Base-by-base conservation (phyloP, 2,113 vertebrate genomes). In the Aphyosemion australe region DNA sequence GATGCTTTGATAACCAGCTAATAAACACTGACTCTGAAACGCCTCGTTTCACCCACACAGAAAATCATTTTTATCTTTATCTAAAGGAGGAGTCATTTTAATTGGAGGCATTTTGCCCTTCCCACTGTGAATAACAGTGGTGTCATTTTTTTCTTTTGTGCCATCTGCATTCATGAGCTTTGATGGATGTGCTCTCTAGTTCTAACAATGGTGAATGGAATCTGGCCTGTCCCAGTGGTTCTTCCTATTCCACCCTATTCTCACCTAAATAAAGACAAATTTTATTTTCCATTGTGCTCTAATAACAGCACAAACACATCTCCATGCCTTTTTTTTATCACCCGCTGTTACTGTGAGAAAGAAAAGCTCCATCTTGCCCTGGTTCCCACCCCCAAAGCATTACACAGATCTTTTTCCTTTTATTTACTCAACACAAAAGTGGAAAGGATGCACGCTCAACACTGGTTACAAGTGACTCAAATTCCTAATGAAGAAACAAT, bases 51-150 rank as follows among this genome's bases (percentile, higher is more conserved):
- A 84, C 83, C 71, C 69, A 42, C 75, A 53, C 43, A 45, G 59
- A 72, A 19, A 80, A 69, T 62, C 16, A 89, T 90, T 81, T 75
- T 85, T 81, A 75, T 74, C 72, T 65, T 78, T 86, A 91, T 80
- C 87, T 77, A 87, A 89, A 91, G 67, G 79, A 70, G 73, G 83
- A 90, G 89, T 87, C 82, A 90, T 91, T 90, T 83, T 84, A 89
- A 84, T 56, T 77, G 0, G 51, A 71, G 64, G 82, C 58, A 50
- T 77, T 86, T 68, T 54, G 37, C 37, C 46, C 32, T 54, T 54
- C 65, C 74, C 18, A 26, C 71, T 74, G 69, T 63, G 68, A 67
- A 42, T 68, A n/a, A 43, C 12, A 32, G 69, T 50, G 42, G 61
- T 66, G 45, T 83, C 86, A 91, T 88, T 76, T 52, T 45, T 80